Conservation (phyloP, 30 jellyfish, hydroid and myxozoan genomes). For the Aurelia sp. region DNA sequence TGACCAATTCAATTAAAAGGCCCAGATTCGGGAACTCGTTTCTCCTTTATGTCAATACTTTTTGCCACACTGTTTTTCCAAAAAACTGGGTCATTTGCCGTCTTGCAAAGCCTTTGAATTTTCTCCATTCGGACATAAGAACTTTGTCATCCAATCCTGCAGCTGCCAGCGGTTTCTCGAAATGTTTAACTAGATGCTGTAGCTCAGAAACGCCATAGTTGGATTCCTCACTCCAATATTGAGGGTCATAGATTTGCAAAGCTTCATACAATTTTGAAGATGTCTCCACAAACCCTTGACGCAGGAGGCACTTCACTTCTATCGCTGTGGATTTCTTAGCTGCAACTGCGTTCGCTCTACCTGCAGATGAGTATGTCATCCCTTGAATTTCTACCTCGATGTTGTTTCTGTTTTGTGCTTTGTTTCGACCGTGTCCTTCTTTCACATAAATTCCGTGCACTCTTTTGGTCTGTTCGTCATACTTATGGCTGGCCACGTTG, state of each 20-base stretch:
- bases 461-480: constrained; percentile 1
- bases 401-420: constrained; percentile 19
- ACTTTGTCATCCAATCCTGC: constrained; percentile 20
- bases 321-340: constrained; percentile 2
- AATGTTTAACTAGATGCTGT: background rate
- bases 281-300: constrained; percentile 22
- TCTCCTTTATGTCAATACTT: constrained; percentile 16
- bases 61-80: constrained; percentile 44
- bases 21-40: constrained; percentile 59
- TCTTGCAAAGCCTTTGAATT: constrained; percentile 31
- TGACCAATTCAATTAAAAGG: constrained; percentile 40
- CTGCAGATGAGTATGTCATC: background rate
- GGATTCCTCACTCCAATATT: constrained; percentile 49
- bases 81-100: constrained; percentile 21
- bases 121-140: constrained; percentile 49
- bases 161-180: constrained; percentile 11
- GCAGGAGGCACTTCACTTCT: constrained; percentile 9
- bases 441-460: constrained; percentile 4
- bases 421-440: constrained; percentile 48
- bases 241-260: constrained; percentile 34
- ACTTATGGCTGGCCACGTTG: constrained; percentile 31
- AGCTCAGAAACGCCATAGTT: constrained; percentile 22
- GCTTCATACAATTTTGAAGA: constrained; percentile 21
- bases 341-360: constrained; percentile 29
- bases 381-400: constrained; percentile 17